Evolutionary conservation across 2,888 invertebrate genomes (phyloP).

Genomic region (Amaurobius ferox): DNA sequence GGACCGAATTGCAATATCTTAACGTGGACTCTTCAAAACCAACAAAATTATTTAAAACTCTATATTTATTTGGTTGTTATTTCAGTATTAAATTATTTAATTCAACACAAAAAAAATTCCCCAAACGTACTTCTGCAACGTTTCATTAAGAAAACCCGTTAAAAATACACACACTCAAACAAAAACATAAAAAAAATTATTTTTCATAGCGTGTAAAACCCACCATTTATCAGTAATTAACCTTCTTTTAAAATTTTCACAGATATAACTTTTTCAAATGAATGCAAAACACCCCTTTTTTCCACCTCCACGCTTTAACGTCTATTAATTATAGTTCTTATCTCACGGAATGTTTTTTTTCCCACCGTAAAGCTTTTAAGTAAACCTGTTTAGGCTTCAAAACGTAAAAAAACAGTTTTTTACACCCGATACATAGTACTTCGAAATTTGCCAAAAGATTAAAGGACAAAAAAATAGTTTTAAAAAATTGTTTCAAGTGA

Average conservation of each 20-base stretch:
- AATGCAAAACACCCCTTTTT: not conserved
- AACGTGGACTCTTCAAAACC: no score
- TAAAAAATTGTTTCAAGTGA: not conserved
- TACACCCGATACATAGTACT: not conserved
- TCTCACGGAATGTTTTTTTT: not conserved
- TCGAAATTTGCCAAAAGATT: not conserved
- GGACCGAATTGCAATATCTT: no score
- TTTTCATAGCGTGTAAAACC: not conserved
- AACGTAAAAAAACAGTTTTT: not conserved
- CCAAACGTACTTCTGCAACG: no score
- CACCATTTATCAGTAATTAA: constrained; percentile 12
- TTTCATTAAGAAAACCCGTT: not conserved
- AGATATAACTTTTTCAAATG: not conserved
- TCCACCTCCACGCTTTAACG: not conserved
- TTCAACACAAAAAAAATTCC: no score
- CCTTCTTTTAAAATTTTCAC: not conserved
- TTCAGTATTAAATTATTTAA: no score
- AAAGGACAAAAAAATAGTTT: not conserved
- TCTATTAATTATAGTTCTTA: constrained; percentile 5
- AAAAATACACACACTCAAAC: not conserved
- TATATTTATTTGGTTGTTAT: no score
- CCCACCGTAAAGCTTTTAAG: not conserved
- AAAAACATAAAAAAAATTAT: no score
- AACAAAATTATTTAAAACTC: no score
- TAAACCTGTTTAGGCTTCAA: not conserved